Base-by-base conservation (phyloP, 2,797 vertebrate species). In the Pangasius krempfi region DNA sequence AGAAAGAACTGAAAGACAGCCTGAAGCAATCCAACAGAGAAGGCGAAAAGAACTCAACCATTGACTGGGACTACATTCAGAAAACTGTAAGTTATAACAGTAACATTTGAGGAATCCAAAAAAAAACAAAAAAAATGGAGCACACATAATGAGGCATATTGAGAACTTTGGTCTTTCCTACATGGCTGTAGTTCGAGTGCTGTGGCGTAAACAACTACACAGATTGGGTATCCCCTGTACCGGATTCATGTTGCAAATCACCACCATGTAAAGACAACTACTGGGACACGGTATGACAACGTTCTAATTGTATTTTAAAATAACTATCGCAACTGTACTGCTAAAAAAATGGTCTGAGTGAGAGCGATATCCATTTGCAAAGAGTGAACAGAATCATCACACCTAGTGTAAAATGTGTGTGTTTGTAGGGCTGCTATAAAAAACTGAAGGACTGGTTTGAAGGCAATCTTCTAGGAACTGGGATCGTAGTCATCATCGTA, bases 41-140 rank as follows among this genome's bases (percentile, higher is more conserved):
- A 52, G 27, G 2, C 2, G 58, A 0, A 33, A 66, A 18, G 0
- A 87, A 64, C n/a, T 4, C 86, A 37, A 66, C 44, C 47, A 40
- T 68, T 14, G 93, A 94, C 5, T 96, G 95, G 96, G 90, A 95
- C 27, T 0, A 58, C 10, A 0, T 95, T 54, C 96, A 96, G 88
- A 0, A 0, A 0, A 0, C 1, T 0, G 96, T 96, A 47, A 94
- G 94, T 89, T n/a, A 58, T 27, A 76, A 60, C 25, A 9, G 20
- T 40, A 18, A 18, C 20, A 22, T 30, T 20, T 58, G 25, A 50
- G 22, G 0, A 27, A 25, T 25, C 0, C 0, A 60, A 25, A 60
- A 60, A 64, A 64, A 10, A n/a, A 64, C 10, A 8, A 64, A 50
- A 54, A n/a, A 25, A 16, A 25, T 3, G 0, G 0, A 2, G 37